These are phyloP conservation scores for Harpagoxenus sublaevis DNA, from an alignment of 2,888 invertebrate genomes.

Conservation along the genomic window DNA sequence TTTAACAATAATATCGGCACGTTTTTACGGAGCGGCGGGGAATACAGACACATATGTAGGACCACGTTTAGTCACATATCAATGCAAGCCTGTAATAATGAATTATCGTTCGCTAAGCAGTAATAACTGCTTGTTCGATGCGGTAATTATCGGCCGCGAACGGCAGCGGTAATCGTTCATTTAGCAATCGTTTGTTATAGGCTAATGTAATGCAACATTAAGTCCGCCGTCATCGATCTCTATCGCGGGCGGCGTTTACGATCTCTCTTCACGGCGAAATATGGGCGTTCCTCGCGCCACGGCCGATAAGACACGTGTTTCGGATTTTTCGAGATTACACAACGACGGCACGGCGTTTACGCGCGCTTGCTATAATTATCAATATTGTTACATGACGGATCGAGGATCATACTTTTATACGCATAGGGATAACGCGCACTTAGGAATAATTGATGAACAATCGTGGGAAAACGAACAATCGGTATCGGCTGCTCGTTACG, in stretches of 20 bases:
- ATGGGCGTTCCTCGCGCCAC: conserved; percentile 48
- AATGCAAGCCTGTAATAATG: conserved; percentile 54
- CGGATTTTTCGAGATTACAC: conserved; percentile 26
- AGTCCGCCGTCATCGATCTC: conserved; percentile 45
- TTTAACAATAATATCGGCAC: conserved; percentile 52
- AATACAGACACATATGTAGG: not conserved
- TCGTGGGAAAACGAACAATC: conserved; percentile 16
- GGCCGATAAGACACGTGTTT: conserved; percentile 39
- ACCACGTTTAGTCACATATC: conserved; percentile 23
- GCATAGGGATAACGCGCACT: conserved; percentile 25
- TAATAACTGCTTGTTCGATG: conserved; percentile 59
- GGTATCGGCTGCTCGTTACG: not conserved
- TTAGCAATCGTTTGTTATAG: conserved; percentile 64
- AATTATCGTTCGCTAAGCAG: conserved; percentile 57
- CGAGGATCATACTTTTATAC: not conserved
- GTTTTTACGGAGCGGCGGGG: not conserved
- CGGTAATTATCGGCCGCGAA: conserved; percentile 55
- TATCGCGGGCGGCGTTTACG: conserved; percentile 49
- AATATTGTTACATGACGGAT: conserved; percentile 40
- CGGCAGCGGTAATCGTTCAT: conserved; percentile 56
- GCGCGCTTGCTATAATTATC: conserved; percentile 37
- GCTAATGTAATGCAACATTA: conserved; percentile 51
- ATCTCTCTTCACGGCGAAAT: conserved; percentile 32
- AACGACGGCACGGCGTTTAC: conserved; percentile 29
- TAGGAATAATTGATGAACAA: conserved; percentile 32